Evolutionary conservation across 2,113 vertebrate genomes (phyloP).

Genomic region (Amphiprion percula): DNA sequence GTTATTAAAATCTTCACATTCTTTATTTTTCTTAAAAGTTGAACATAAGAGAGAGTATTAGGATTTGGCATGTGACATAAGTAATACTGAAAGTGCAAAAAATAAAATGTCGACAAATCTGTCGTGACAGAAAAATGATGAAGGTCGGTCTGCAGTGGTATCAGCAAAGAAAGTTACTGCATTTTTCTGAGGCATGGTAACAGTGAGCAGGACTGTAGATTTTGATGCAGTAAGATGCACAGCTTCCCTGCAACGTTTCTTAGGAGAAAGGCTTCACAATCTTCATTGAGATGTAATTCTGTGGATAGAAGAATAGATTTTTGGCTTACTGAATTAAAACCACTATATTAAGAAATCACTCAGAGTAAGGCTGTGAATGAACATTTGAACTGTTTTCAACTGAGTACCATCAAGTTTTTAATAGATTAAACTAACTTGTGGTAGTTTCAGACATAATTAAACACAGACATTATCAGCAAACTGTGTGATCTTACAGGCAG

Average conservation of each 20-base stretch:
- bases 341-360: background rate
- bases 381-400: background rate
- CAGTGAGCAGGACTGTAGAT: slow-evolving; percentile 15
- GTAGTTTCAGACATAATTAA: background rate
- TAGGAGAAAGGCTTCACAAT: slow-evolving; percentile 89
- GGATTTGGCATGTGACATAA: slow-evolving; percentile 21
- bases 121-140: slow-evolving; percentile 80
- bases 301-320: slow-evolving; percentile 26
- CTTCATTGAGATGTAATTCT: slow-evolving; percentile 99
- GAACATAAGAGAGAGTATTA: background rate
- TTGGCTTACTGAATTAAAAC: background rate
- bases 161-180: slow-evolving; percentile 4
- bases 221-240: background rate
- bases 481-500: slow-evolving; percentile 87
- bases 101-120: slow-evolving; percentile 60
- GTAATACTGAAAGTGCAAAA: slow-evolving; percentile 32
- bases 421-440: background rate
- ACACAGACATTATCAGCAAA: slow-evolving; percentile 2
- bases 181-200: slow-evolving; percentile 18
- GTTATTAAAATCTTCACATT: slow-evolving; percentile 34
- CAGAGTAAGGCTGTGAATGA: background rate
- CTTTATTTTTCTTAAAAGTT: slow-evolving; percentile 1
- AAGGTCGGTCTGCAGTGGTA: slow-evolving; percentile 74
- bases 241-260: slow-evolving; percentile 20
- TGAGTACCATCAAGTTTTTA: background rate